These are phyloP conservation scores for Stylophora pistillata DNA, from an alignment of 64 coral and sea anemone genomes.

Conservation along the genomic window DNA sequence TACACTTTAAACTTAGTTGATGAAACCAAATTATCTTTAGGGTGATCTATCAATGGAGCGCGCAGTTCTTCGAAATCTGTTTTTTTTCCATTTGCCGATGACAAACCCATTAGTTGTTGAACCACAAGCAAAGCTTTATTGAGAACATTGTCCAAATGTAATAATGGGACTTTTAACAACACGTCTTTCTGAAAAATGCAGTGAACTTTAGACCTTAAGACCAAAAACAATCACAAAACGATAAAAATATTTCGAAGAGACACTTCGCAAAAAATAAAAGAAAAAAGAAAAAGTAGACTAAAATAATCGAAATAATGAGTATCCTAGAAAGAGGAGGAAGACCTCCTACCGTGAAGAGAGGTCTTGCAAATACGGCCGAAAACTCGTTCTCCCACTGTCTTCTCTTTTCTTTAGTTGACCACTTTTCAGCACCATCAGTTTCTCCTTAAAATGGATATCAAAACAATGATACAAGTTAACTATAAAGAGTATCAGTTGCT, in stretches of 20 bases:
- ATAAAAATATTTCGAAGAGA: no score
- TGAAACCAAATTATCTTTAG: background rate
- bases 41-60: no score
- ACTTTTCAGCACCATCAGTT: background rate
- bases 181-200: no score
- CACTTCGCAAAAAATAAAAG: background rate
- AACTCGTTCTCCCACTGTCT: slow-evolving; percentile 50
- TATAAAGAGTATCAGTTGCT: background rate
- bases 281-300: background rate
- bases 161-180: no score
- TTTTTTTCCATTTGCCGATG: no score
- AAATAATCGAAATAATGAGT: background rate
- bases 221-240: no score
- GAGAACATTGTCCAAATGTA: no score
- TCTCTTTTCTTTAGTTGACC: slow-evolving; percentile 28
- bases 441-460: background rate
- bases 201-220: no score
- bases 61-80: no score
- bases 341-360: background rate
- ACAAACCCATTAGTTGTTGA: no score
- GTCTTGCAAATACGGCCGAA: background rate
- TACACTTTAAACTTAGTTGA: background rate
- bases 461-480: background rate
- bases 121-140: no score
- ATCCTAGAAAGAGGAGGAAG: background rate